phyloP scores from a whole-genome alignment of 2,797 vertebrate genomes.

The Sebastes ruberrimus region DNA sequence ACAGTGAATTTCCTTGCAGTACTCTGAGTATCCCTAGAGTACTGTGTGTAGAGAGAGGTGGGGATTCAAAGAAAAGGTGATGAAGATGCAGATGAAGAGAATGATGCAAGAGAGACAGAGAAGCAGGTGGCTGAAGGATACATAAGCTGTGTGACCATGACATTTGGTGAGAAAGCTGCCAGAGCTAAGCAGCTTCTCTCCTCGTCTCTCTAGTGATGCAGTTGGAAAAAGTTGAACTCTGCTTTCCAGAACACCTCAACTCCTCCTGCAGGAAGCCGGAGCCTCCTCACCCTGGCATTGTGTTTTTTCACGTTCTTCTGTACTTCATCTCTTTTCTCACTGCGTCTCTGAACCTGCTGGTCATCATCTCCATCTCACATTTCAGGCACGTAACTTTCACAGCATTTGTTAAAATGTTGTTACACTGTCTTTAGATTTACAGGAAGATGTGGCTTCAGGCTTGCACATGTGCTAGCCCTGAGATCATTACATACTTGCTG shows the following conservation, averaged over 20 bases:
- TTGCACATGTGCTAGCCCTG: not conserved
- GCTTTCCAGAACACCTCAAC: constrained; percentile 31
- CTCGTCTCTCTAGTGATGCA: constrained; percentile 3
- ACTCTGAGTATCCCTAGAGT: not conserved
- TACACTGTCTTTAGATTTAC: not conserved
- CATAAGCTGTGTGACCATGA: not conserved
- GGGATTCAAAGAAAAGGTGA: too few species aligned
- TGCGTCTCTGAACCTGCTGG: constrained; percentile 35
- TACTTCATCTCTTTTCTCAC: constrained; percentile 49
- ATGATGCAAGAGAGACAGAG: too few species aligned
- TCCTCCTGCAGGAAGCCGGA: constrained; percentile 20
- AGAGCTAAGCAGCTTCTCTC: not conserved
- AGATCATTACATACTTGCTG: not conserved
- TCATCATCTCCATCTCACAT: constrained; percentile 35
- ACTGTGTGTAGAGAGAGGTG: not conserved
- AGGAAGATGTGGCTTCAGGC: not conserved
- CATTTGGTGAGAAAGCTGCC: not conserved
- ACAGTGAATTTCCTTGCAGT: not conserved
- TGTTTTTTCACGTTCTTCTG: constrained; percentile 1
- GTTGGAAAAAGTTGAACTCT: not conserved
- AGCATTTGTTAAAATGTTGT: not conserved
- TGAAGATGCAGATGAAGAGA: too few species aligned
- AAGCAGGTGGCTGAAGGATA: not conserved
- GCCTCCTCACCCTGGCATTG: not conserved
- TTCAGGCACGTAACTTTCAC: constrained; percentile 2